phyloP scores from a whole-genome alignment of 1,140 invertebrate species.

The Brachionus koreanus region DNA sequence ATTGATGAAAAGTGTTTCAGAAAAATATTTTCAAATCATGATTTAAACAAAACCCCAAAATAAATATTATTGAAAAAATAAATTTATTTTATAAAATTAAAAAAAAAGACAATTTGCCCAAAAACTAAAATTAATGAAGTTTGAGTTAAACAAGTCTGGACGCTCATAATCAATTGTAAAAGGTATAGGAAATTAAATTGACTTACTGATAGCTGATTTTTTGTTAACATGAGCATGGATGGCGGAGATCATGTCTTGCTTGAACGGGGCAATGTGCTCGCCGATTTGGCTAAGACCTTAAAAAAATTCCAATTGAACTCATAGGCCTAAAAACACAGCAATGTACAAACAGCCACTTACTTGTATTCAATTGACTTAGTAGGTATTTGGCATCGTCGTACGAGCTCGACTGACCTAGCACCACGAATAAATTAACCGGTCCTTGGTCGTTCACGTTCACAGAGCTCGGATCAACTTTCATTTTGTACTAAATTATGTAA shows the following conservation, averaged over 20 bases:
- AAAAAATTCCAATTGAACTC: not conserved
- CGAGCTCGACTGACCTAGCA: not conserved
- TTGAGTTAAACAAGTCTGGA: too few species aligned
- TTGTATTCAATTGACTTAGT: not conserved
- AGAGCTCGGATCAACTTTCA: slow-evolving; percentile 6
- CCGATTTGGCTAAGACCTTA: slow-evolving; percentile 11
- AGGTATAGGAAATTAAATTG: not conserved
- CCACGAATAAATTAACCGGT: not conserved
- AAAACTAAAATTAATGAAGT: not conserved
- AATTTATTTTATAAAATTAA: not conserved
- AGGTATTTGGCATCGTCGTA: slow-evolving; percentile 3
- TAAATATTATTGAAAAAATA: not conserved
- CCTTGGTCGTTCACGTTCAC: not conserved
- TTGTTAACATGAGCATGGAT: not conserved
- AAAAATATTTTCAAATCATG: too few species aligned
- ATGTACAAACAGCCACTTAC: not conserved
- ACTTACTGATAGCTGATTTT: not conserved
- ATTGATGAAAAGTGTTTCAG: too few species aligned
- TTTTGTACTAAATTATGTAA: slow-evolving; percentile 6
- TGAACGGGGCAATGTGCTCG: not conserved
- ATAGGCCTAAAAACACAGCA: not conserved
- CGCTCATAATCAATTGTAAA: not conserved
- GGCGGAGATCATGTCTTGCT: not conserved
- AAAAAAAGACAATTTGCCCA: too few species aligned
- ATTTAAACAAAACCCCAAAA: not conserved